Base-by-base conservation (phyloP, 2,113 vertebrate genomes). In the Gorsachius goisagi region DNA sequence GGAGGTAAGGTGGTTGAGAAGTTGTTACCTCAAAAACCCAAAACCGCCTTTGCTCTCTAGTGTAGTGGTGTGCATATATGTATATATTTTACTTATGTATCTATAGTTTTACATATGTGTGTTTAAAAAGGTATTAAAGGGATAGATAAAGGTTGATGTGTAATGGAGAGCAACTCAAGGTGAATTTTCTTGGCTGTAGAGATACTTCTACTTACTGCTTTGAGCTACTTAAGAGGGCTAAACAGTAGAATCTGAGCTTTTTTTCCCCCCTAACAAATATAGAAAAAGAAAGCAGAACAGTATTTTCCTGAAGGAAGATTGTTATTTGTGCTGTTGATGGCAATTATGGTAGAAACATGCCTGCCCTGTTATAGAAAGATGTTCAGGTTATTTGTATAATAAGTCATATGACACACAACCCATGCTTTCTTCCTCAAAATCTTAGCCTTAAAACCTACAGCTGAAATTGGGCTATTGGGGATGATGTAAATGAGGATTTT, bases 341-440 rank as follows among this genome's bases (percentile, higher is more conserved):
- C 32, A 84, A 78, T 90, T 96, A 93, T 10, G 27, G 68, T 67
- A 27, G 68, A 92, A 90, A 30, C 8, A 12, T 56, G 41, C 41
- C 59, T 81, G 27, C 45, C 16, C 11, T 63, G 26, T 39, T 91
- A 41, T 4, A n/a, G 23, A 88, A 85, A 88, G 72, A 39, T 32
- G 2, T 35, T 76, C 45, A 37, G 62, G 45, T 86, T 92, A 77
- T 90, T 92, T 76, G 37, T 74, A 24, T 77, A 20, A 12, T 66
- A 73, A 74, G 62, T 95, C 19, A 22, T 15, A n/a, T 50, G 47
- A 74, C 28, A 27, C 39, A 71, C 76, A 78, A 41, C 52, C 35
- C 3, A 8, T 84, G 47, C 47, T 87, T 90, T 94, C 58, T 97
- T 92, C 52, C 64, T 92, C 69, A 81, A 86, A 96, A 78, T 44